Percentiles rank a stretch among this genome's conserved stretches.
These are phyloP conservation scores for Hexactinellida sp. DNA, from an alignment of 37 sponge, comb jelly and placozoan species.

Conservation along the genomic window DNA sequence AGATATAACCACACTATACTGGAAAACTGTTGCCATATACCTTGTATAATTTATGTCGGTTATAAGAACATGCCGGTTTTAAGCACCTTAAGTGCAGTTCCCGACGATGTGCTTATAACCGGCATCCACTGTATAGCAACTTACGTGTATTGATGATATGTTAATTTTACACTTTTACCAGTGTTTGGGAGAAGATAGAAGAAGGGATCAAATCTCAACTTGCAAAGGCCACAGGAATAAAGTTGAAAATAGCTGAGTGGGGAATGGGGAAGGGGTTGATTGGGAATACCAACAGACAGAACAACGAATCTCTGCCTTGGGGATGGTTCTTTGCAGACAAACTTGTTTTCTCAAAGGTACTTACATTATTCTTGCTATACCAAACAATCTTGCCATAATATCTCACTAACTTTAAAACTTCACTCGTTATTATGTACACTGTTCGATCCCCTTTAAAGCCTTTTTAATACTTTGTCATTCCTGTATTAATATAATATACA, in stretches of 20 bases:
- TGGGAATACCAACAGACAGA: constrained; percentile 34
- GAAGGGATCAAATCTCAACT: constrained; percentile 47
- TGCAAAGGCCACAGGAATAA: constrained; percentile 27
- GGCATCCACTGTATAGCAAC: no score
- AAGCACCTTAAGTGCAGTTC: no score
- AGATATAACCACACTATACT: no score
- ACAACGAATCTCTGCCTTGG: constrained; percentile 33
- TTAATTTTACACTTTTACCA: background rate
- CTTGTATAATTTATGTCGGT: no score
- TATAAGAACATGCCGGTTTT: no score
- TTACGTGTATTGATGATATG: no score
- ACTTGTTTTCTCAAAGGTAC: constrained; percentile 43
- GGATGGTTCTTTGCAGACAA: constrained; percentile 47
- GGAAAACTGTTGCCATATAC: no score
- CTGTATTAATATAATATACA: no score
- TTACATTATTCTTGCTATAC: constrained; percentile 1
- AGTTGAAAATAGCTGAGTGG: constrained; percentile 48
- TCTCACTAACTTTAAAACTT: background rate
- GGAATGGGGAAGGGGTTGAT: constrained; percentile 62
- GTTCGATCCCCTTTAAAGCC: no score
- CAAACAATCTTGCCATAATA: background rate
- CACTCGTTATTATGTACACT: no score
- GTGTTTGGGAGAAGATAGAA: constrained; percentile 80
- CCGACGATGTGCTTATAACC: no score
- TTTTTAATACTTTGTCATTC: no score